A percentile compares a stretch with the other conserved stretches of the same genome.
These are phyloP conservation scores for Brachionus manjavacas DNA, from an alignment of 1,140 invertebrate species.

Conservation along the genomic window DNA sequence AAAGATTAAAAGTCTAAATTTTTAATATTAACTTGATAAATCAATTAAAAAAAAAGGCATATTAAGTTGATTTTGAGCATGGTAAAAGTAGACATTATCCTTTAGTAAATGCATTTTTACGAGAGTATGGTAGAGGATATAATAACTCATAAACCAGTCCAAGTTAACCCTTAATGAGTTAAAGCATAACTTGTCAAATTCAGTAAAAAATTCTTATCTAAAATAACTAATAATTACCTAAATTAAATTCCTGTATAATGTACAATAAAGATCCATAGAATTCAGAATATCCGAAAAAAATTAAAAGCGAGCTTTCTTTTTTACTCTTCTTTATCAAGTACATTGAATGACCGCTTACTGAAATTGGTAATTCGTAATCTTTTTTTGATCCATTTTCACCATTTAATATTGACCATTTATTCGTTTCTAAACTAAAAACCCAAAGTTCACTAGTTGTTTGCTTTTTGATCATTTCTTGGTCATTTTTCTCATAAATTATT, in stretches of 20 bases:
- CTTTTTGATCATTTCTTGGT: neutral
- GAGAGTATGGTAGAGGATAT: too few species aligned
- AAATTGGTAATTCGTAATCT: neutral
- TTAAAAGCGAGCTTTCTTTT: neutral
- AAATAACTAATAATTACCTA: neutral
- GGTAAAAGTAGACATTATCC: too few species aligned
- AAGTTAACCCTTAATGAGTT: too few species aligned
- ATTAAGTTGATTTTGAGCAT: too few species aligned
- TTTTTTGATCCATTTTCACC: neutral
- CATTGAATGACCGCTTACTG: constrained; percentile 35
- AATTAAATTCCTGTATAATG: constrained; percentile 36
- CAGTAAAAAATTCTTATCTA: neutral
- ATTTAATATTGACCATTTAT: constrained; percentile 12
- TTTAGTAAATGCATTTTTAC: too few species aligned
- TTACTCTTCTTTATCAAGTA: neutral
- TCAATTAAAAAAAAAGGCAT: too few species aligned
- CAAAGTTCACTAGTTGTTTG: constrained; percentile 20
- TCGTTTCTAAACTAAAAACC: neutral
- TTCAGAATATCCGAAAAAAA: constrained; percentile 40
- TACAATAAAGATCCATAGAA: constrained; percentile 21
- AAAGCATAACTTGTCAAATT: neutral
- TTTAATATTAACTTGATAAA: too few species aligned
- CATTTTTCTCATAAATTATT: neutral
- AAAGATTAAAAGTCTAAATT: too few species aligned
- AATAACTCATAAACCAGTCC: too few species aligned